These are phyloP conservation scores for Archips crataeganus DNA, from an alignment of 2,888 invertebrate species.

Conservation along the genomic window DNA sequence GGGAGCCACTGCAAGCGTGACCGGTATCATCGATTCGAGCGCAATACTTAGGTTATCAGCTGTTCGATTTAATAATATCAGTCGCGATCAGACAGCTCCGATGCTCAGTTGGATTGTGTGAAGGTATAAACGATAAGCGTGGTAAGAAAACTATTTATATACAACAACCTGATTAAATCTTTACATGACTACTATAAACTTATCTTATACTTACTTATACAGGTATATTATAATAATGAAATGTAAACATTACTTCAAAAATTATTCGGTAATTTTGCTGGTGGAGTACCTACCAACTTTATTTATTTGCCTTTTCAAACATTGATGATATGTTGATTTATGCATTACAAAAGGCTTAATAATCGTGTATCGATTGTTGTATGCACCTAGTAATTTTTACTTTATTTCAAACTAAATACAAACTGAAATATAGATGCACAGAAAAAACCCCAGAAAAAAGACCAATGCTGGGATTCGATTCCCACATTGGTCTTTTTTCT, in stretches of 20 bases:
- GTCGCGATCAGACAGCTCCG: constrained; percentile 1
- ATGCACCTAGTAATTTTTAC: no score
- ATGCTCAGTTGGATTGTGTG: not conserved
- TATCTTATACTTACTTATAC: not conserved
- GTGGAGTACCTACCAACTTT: not conserved
- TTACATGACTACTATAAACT: not conserved
- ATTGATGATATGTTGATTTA: no score
- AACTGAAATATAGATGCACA: no score
- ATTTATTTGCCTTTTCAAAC: not conserved
- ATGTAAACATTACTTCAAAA: not conserved
- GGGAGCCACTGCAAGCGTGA: constrained; percentile 8
- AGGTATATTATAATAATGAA: not conserved
- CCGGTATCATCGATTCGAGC: constrained; percentile 15
- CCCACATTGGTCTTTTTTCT: no score
- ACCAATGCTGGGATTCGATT: no score
- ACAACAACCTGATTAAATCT: not conserved
- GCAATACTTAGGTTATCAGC: constrained; percentile 18
- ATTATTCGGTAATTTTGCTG: not conserved
- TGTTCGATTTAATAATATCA: constrained; percentile 3
- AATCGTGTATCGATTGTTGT: no score
- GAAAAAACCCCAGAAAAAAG: no score
- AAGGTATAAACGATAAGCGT: not conserved
- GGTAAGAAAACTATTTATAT: constrained; percentile 3
- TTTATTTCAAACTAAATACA: no score
- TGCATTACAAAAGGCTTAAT: no score